A percentile compares a stretch with the other conserved stretches of the same genome.
These are phyloP conservation scores for Bombus consobrinus DNA, from an alignment of 1,140 invertebrate species.

Conservation along the genomic window DNA sequence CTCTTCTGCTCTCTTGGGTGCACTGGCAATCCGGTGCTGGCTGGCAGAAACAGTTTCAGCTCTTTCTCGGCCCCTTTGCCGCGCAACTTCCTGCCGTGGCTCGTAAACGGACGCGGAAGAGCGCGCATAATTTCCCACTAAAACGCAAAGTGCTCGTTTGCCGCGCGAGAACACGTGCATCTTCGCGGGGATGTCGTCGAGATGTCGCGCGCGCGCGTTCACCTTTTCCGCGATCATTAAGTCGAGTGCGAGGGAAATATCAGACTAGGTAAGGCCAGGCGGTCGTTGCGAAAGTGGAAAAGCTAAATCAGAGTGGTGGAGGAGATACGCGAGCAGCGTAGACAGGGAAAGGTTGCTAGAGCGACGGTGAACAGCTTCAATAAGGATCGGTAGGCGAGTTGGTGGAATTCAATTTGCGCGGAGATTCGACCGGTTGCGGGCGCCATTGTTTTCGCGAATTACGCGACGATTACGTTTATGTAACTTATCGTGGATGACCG, in stretches of 20 bases:
- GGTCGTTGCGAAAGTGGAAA: neutral
- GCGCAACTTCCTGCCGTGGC: slow-evolving; percentile 60
- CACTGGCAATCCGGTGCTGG: neutral
- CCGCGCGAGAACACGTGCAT: slow-evolving; percentile 23
- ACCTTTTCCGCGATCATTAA: slow-evolving; percentile 30
- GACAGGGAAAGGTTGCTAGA: neutral
- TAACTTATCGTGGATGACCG: slow-evolving; percentile 11
- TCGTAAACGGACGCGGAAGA: slow-evolving; percentile 79
- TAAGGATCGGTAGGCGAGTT: neutral
- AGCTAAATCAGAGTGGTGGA: neutral
- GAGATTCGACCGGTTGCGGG: neutral
- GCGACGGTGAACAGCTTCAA: neutral
- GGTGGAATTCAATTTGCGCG: slow-evolving; percentile 16
- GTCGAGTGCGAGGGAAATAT: neutral
- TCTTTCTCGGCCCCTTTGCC: slow-evolving; percentile 10
- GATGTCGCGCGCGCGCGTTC: too few species aligned
- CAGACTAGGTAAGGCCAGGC: neutral
- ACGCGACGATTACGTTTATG: slow-evolving; percentile 18
- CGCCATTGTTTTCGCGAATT: slow-evolving; percentile 21
- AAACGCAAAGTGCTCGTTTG: slow-evolving; percentile 79
- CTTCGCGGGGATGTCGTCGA: slow-evolving; percentile 8
- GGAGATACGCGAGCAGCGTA: neutral
- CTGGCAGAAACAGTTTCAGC: slow-evolving; percentile 36
- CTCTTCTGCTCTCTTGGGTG: neutral
- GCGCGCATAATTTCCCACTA: slow-evolving; percentile 80